Conservation (phyloP, 2,113 vertebrate genomes). For the Aleadryas rufinucha region DNA sequence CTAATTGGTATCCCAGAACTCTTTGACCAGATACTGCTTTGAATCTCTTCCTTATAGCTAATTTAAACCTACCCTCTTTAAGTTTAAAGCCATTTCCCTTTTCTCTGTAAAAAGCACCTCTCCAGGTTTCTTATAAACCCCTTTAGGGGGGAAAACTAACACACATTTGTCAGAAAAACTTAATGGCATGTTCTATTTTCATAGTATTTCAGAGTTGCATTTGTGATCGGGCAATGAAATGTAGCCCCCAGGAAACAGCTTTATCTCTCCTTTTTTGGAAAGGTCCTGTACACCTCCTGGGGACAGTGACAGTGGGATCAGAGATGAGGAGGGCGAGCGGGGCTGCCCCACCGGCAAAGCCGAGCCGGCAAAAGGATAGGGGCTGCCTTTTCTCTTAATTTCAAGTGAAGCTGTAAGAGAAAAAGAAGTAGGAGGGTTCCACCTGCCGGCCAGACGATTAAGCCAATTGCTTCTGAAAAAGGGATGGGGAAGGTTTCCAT, state of each 20-base stretch:
- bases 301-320: background rate
- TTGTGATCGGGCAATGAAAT: background rate
- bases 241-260: background rate
- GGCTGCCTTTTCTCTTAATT: accelerated
- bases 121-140: background rate
- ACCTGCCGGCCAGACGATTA: conserved; percentile 37
- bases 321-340: background rate
- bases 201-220: background rate
- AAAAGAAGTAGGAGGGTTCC: conserved; percentile 45
- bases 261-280: background rate
- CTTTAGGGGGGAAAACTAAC: background rate
- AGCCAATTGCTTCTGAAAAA: background rate
- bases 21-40: background rate
- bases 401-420: accelerated
- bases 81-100: background rate
- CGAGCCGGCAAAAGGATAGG: accelerated
- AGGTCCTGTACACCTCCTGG: background rate
- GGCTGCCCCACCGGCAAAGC: background rate
- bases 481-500: background rate
- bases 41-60: background rate
- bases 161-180: background rate
- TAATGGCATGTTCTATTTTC: background rate
- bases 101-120: background rate
- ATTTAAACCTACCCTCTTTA: background rate
- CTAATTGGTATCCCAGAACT: background rate